Percentiles rank a stretch among this genome's conserved stretches.
Evolutionary conservation across 2,797 vertebrate species (phyloP).

Genomic region (Loris lydekkerianus): DNA sequence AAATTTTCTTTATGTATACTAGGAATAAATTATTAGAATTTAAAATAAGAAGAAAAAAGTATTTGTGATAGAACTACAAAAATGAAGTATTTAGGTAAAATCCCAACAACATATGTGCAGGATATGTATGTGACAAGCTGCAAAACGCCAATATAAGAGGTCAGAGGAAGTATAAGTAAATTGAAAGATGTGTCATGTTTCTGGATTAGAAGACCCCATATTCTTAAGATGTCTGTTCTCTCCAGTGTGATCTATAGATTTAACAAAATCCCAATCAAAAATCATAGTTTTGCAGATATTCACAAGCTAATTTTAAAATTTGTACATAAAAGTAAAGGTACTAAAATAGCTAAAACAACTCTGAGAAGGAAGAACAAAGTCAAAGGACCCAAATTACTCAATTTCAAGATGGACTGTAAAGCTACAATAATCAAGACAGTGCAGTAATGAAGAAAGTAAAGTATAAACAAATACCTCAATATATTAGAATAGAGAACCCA

Average conservation of each 20-base stretch:
- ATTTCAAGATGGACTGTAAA: neutral
- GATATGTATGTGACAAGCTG: neutral
- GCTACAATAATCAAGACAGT: neutral
- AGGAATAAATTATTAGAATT: neutral
- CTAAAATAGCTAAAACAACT: neutral
- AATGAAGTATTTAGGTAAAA: neutral
- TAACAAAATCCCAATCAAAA: too few species aligned
- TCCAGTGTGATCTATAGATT: too few species aligned
- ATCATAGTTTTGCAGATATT: too few species aligned
- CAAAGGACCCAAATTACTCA: neutral
- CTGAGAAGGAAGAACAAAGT: neutral
- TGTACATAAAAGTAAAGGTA: neutral
- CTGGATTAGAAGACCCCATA: neutral
- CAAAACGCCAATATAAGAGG: neutral
- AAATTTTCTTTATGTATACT: neutral
- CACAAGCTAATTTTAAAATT: neutral
- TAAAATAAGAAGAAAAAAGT: neutral
- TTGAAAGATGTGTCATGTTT: neutral
- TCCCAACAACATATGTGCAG: neutral
- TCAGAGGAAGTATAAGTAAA: neutral
- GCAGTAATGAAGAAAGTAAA: neutral
- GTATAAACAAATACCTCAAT: neutral
- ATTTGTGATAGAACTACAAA: neutral
- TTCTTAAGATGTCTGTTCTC: neutral
- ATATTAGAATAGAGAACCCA: neutral